Evolutionary conservation across 2,888 invertebrate genomes (phyloP).

Genomic region (Stenolophus ochropezus): DNA sequence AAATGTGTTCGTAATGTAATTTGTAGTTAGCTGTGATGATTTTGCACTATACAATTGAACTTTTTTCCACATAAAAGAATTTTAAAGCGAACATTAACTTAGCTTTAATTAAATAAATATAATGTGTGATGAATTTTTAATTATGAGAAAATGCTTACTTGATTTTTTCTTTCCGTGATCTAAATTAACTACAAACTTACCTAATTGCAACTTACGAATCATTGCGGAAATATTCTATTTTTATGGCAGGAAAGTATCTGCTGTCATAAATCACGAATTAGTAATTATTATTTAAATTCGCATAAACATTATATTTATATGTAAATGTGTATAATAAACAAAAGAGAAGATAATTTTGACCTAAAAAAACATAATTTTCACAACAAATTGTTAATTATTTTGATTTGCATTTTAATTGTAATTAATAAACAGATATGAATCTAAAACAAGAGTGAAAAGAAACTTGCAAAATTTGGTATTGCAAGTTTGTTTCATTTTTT

Average conservation of each 20-base stretch:
- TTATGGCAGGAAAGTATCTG: slow-evolving; percentile 8
- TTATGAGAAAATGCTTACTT: slow-evolving; percentile 13
- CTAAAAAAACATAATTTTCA: slow-evolving; percentile 36
- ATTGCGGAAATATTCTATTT: background rate
- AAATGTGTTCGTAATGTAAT: too few relatives aligned
- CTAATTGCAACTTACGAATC: background rate
- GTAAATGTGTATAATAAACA: background rate
- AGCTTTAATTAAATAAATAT: slow-evolving; percentile 8
- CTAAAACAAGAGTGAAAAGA: slow-evolving; percentile 29
- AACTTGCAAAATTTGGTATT: slow-evolving; percentile 20
- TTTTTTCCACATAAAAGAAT: background rate
- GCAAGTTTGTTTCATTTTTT: background rate
- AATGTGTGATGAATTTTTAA: slow-evolving; percentile 27
- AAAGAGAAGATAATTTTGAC: slow-evolving; percentile 6
- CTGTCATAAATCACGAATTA: background rate
- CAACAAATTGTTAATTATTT: slow-evolving; percentile 22
- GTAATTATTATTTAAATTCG: slow-evolving; percentile 11
- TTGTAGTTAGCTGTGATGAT: background rate
- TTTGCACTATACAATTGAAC: background rate
- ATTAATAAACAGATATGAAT: slow-evolving; percentile 26
- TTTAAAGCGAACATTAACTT: background rate
- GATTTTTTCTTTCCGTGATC: slow-evolving; percentile 10
- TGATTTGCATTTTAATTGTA: slow-evolving; percentile 31
- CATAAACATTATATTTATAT: slow-evolving; percentile 23
- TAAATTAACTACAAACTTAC: background rate